phyloP scores from a whole-genome alignment of 92 coral and sea anemone species.

The Pocillopora grandis region DNA sequence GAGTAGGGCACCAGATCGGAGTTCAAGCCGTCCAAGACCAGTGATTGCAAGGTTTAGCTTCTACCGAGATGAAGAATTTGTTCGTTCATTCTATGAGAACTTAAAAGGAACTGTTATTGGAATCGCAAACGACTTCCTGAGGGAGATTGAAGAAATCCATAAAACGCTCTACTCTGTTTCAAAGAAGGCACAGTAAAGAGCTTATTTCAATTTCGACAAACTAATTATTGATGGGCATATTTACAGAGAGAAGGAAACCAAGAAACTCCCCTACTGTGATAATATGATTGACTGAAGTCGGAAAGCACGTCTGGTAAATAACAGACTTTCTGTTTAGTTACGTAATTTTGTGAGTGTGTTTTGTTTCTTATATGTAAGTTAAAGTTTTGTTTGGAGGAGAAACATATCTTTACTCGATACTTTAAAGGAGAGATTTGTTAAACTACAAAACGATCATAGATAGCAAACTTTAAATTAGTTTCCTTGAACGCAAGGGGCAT shows the following conservation, averaged over 20 bases:
- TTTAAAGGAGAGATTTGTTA: neutral
- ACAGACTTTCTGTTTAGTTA: neutral
- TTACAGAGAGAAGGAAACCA: conserved; percentile 5
- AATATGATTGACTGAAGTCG: neutral
- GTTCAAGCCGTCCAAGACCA: conserved; percentile 16
- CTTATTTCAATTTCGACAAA: conserved; percentile 24
- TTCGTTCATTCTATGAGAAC: conserved; percentile 6
- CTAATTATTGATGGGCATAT: neutral
- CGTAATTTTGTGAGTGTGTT: neutral
- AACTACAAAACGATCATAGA: neutral
- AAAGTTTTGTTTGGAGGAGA: neutral
- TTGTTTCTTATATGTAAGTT: neutral
- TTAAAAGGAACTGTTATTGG: conserved; percentile 17
- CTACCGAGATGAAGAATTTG: conserved; percentile 25
- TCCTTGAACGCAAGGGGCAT: neutral
- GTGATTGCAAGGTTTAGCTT: conserved; percentile 21
- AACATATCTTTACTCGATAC: neutral
- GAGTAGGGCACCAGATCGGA: neutral
- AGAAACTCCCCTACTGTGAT: neutral
- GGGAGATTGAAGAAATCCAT: conserved; percentile 9
- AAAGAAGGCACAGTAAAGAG: conserved; percentile 17
- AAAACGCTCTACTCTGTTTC: neutral
- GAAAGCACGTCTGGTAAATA: neutral
- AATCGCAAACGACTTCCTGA: conserved; percentile 21
- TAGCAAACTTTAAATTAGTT: too few species aligned